These are phyloP conservation scores for Periophthalmus modestus DNA, from an alignment of 2,113 vertebrate species.

Conservation along the genomic window DNA sequence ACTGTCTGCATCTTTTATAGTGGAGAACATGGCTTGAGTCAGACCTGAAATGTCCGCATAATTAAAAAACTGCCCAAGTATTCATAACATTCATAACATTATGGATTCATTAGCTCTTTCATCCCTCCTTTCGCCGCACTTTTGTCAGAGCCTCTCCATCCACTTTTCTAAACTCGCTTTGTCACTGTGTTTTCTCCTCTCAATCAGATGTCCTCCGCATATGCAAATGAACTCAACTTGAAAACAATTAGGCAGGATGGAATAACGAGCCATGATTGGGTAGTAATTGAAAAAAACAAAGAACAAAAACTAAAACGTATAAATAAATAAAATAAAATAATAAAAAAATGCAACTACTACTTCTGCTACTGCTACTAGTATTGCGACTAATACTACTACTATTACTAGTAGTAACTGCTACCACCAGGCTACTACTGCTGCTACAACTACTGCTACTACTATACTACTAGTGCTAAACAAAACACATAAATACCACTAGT, in stretches of 20 bases:
- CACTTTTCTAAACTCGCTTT: conserved; percentile 18
- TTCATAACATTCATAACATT: too few relatives aligned
- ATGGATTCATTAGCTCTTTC: conserved; percentile 60
- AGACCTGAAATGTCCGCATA: too few relatives aligned
- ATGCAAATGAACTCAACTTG: conserved; percentile 66
- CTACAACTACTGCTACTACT: too few relatives aligned
- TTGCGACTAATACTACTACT: too few relatives aligned
- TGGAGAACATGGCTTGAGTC: too few relatives aligned
- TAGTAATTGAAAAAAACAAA: conserved; percentile 5
- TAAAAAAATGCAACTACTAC: too few relatives aligned
- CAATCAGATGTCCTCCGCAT: conserved; percentile 63
- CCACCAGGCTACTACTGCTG: too few relatives aligned
- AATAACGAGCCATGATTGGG: conserved; percentile 46
- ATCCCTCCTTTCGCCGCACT: conserved; percentile 63
- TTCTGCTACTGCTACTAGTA: too few relatives aligned
- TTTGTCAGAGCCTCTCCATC: conserved; percentile 34
- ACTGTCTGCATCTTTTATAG: background rate
- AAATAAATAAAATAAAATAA: background rate
- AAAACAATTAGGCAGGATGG: conserved; percentile 61
- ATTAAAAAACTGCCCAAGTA: too few relatives aligned
- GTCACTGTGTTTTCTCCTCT: conserved; percentile 41
- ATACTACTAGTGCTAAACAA: too few relatives aligned
- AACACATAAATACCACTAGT: too few relatives aligned
- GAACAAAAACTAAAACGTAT: background rate
- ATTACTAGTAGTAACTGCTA: too few relatives aligned